Conservation (phyloP, 2,888 invertebrate genomes). For the Volucella inflata region DNA sequence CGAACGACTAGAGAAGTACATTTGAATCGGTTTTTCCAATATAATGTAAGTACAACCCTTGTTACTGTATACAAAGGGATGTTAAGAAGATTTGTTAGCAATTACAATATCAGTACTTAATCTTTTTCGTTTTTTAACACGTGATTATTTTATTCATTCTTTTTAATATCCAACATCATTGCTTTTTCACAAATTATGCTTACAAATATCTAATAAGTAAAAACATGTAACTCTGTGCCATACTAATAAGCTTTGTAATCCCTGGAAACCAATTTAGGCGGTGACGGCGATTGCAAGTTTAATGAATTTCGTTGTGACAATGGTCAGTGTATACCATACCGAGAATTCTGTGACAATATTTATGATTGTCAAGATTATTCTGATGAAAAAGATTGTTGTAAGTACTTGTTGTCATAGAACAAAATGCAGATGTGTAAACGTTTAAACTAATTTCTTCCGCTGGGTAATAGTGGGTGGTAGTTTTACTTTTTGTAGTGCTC, state of each 20-base stretch:
- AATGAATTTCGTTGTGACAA: conserved; percentile 88
- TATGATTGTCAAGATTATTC: conserved; percentile 90
- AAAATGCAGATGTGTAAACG: conserved; percentile 39
- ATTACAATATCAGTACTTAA: too few relatives aligned
- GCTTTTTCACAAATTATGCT: not conserved
- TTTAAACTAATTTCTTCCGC: conserved; percentile 33
- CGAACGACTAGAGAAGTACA: too few relatives aligned
- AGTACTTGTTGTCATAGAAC: conserved; percentile 83
- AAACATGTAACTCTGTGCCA: conserved; percentile 12
- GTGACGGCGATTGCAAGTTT: conserved; percentile 82
- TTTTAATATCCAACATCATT: too few relatives aligned
- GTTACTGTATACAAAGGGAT: not conserved
- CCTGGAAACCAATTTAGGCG: conserved; percentile 74
- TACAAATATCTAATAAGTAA: not conserved
- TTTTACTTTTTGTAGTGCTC: conserved; percentile 9
- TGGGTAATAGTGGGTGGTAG: conserved; percentile 14
- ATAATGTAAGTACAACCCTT: conserved; percentile 1
- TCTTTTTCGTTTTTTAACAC: too few relatives aligned
- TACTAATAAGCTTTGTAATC: conserved; percentile 45
- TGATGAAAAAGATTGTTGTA: conserved; percentile 91
- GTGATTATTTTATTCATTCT: too few relatives aligned
- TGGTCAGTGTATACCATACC: conserved; percentile 86
- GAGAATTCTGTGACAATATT: conserved; percentile 86
- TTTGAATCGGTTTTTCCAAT: too few relatives aligned
- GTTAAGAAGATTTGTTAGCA: too few relatives aligned